These are phyloP conservation scores for Camponotus vicinus DNA, from an alignment of 1,140 invertebrate species.

Conservation along the genomic window DNA sequence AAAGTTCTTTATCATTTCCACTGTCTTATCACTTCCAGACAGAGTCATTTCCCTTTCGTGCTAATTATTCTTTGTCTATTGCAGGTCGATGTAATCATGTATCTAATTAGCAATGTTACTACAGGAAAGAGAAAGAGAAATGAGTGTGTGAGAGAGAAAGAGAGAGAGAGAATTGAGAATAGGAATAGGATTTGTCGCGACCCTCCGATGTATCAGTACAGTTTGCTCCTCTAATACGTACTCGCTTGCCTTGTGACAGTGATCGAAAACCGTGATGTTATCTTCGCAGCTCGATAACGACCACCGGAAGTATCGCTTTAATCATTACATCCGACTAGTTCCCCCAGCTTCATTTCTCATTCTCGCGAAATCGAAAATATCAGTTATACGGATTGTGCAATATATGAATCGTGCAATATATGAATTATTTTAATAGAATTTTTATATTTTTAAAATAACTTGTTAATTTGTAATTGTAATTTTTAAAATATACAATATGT, in stretches of 20 bases:
- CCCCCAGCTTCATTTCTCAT: constrained; percentile 68
- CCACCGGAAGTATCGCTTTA: constrained; percentile 83
- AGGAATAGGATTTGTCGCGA: constrained; percentile 33
- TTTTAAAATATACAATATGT: background rate
- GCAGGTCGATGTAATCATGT: constrained; percentile 31
- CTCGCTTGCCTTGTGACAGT: constrained; percentile 76
- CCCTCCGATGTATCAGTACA: constrained; percentile 57
- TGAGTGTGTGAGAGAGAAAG: no score
- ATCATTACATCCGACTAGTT: constrained; percentile 82
- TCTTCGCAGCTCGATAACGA: constrained; percentile 79
- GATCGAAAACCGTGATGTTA: constrained; percentile 81
- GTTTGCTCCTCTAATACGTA: constrained; percentile 64
- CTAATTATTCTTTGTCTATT: constrained; percentile 59
- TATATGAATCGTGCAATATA: background rate
- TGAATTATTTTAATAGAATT: background rate
- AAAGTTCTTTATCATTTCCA: constrained; percentile 25
- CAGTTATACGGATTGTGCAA: background rate
- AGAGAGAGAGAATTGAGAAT: background rate
- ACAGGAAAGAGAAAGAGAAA: background rate
- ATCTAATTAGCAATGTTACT: constrained; percentile 43
- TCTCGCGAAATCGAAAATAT: constrained; percentile 26
- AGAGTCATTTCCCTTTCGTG: background rate
- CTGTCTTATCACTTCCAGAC: constrained; percentile 36
- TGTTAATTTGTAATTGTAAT: background rate
- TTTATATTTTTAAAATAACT: background rate